Percentiles rank a stretch among this genome's conserved stretches.
These are phyloP conservation scores for Drosophila lutescens DNA, from an alignment of 2,888 invertebrate genomes.

Conservation along the genomic window DNA sequence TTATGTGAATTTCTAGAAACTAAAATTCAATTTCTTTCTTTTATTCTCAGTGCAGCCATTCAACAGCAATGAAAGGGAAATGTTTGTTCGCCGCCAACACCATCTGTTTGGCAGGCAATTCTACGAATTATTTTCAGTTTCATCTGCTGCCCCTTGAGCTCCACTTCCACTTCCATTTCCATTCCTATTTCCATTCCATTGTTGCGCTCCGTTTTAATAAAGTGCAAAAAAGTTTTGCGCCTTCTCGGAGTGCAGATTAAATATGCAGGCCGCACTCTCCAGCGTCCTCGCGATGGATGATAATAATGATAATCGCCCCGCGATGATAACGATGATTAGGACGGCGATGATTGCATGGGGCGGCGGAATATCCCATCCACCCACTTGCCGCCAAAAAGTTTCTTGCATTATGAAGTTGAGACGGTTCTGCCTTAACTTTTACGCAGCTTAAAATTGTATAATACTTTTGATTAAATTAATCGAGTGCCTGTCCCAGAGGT, in stretches of 20 bases:
- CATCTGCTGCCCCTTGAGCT: slow-evolving; percentile 27
- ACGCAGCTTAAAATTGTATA: slow-evolving; percentile 49
- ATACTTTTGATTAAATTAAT: slow-evolving; percentile 71
- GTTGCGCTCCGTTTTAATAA: slow-evolving; percentile 45
- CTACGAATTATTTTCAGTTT: slow-evolving; percentile 31
- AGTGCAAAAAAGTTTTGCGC: slow-evolving; percentile 61
- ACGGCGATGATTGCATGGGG: slow-evolving; percentile 25
- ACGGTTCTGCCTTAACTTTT: slow-evolving; percentile 37
- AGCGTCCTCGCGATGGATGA: slow-evolving; percentile 37
- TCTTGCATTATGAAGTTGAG: slow-evolving; percentile 60
- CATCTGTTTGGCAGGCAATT: slow-evolving; percentile 20
- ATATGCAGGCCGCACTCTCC: slow-evolving; percentile 62
- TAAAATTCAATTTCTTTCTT: too few species aligned
- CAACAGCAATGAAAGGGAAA: slow-evolving; percentile 4
- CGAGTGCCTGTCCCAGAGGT: slow-evolving; percentile 36
- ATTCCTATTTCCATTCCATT: slow-evolving; percentile 8
- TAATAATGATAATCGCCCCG: slow-evolving; percentile 30
- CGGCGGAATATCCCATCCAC: slow-evolving; percentile 10
- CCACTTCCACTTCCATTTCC: neutral
- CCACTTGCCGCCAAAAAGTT: slow-evolving; percentile 37
- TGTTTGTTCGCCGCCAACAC: slow-evolving; percentile 1
- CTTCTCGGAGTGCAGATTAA: slow-evolving; percentile 72
- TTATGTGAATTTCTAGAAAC: too few species aligned
- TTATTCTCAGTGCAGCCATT: neutral
- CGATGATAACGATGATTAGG: slow-evolving; percentile 27